phyloP scores from a whole-genome alignment of 2,888 invertebrate species.

The Melinopterus prodromus region DNA sequence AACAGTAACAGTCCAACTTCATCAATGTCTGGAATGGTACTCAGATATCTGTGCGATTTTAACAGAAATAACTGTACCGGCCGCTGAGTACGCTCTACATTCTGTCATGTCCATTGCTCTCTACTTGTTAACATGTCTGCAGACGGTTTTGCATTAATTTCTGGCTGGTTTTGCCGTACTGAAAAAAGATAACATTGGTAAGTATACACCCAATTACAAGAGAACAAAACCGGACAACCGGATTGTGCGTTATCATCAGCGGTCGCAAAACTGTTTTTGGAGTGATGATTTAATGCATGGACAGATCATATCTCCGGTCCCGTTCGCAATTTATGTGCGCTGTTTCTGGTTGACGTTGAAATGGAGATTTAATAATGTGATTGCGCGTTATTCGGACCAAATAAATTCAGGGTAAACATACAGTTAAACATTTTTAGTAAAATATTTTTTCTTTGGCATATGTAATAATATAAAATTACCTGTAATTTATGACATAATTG shows the following conservation, averaged over 20 bases:
- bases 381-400: too few species aligned
- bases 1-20: neutral
- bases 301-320: neutral
- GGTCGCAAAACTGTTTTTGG: neutral
- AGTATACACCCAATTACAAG: constrained; percentile 13
- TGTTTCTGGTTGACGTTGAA: neutral
- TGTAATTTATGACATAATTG: too few species aligned
- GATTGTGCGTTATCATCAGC: neutral
- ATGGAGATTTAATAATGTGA: too few species aligned
- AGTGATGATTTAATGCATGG: neutral
- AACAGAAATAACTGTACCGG: constrained; percentile 11
- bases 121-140: constrained; percentile 36
- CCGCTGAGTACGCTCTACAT: constrained; percentile 27
- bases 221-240: constrained; percentile 23
- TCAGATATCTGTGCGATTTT: constrained; percentile 18
- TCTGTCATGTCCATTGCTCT: constrained; percentile 35
- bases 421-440: too few species aligned
- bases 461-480: too few species aligned
- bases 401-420: too few species aligned
- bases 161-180: constrained; percentile 29
- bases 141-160: constrained; percentile 36
- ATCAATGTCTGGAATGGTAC: neutral
- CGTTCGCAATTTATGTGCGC: neutral
- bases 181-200: constrained; percentile 20
- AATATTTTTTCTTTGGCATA: too few species aligned